Conservation (phyloP, 2,113 vertebrate species). For the Azemiops feae region DNA sequence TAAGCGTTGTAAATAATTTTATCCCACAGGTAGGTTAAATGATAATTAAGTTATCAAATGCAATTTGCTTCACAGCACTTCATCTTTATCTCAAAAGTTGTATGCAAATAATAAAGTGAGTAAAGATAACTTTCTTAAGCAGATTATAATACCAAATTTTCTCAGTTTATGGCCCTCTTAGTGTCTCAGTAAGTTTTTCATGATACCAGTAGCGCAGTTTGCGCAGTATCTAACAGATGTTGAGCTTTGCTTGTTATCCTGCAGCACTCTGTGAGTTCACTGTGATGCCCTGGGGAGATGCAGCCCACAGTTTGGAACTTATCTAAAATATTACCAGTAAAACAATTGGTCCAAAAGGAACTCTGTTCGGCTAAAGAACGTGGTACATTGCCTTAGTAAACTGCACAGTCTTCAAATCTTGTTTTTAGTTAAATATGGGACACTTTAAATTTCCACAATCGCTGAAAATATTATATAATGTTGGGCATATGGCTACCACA, state of each 20-base stretch:
- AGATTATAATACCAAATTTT: not conserved
- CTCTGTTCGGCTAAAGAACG: not conserved
- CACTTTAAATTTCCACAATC: not conserved
- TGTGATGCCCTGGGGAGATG: not conserved
- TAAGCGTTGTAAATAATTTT: not conserved
- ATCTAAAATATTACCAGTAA: not conserved
- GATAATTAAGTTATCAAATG: not conserved
- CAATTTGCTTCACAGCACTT: not conserved
- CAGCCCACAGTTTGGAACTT: not conserved
- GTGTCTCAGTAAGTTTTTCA: not conserved
- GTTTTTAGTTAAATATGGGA: not conserved
- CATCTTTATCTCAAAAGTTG: not conserved
- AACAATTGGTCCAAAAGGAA: not conserved
- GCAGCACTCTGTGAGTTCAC: not conserved
- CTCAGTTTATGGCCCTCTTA: not conserved
- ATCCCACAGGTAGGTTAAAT: not conserved
- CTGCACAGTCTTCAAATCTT: not conserved
- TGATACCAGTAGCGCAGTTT: not conserved
- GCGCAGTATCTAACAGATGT: not conserved
- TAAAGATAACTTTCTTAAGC: not conserved
- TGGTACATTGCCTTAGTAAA: not conserved
- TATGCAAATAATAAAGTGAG: not conserved
- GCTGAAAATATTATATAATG: not conserved
- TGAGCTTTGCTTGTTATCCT: not conserved
- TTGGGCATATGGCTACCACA: not conserved